Conservation (phyloP, 2,113 vertebrate genomes). For the Cichladusa arquata region DNA sequence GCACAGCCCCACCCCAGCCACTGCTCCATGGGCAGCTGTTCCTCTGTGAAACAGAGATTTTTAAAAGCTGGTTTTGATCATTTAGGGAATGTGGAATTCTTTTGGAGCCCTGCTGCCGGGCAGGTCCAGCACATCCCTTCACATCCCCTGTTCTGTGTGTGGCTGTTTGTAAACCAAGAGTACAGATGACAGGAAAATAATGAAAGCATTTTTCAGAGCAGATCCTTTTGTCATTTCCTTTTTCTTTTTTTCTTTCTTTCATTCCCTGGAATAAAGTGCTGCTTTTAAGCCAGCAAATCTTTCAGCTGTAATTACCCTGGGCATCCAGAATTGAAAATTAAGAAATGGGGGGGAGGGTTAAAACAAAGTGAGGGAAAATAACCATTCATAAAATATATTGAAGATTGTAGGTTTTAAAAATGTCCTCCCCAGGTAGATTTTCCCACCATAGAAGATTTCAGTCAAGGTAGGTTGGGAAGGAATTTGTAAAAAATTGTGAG, state of each 20-base stretch:
- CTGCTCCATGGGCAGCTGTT: not conserved
- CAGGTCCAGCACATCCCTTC: not conserved
- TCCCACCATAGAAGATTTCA: not conserved
- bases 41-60: not conserved
- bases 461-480: not conserved
- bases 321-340: not conserved
- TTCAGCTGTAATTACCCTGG: constrained; percentile 10
- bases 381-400: not conserved
- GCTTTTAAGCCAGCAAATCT: constrained; percentile 8
- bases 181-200: not conserved
- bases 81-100: not conserved
- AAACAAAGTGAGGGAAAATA: not conserved
- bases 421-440: not conserved
- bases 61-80: not conserved
- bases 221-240: not conserved
- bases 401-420: not conserved
- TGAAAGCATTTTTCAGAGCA: constrained; percentile 4
- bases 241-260: not conserved
- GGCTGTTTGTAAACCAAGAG: not conserved
- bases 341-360: not conserved
- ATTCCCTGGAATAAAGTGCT: not conserved
- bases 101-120: rapidly evolving
- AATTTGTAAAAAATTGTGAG: not conserved
- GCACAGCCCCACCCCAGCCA: rapidly evolving
- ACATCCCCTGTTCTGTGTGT: not conserved